Conservation (phyloP, 2,797 vertebrate genomes). For the Scarus forsteni region DNA sequence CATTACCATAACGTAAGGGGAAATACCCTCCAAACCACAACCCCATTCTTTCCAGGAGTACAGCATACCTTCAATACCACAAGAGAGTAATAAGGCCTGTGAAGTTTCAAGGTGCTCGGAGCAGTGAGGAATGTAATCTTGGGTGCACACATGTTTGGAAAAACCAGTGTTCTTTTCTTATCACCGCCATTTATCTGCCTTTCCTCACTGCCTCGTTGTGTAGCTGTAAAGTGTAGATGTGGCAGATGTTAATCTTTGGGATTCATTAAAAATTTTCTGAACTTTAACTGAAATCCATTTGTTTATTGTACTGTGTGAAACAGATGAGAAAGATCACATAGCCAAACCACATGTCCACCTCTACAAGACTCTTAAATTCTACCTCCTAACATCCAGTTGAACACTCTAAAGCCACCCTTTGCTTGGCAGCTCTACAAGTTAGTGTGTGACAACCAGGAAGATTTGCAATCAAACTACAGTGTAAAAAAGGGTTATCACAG, state of each 20-base stretch:
- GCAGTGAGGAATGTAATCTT: conserved; percentile 63
- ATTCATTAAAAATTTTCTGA: conserved; percentile 30
- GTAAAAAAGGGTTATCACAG: background rate
- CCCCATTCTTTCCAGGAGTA: conserved; percentile 61
- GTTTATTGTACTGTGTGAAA: conserved; percentile 20
- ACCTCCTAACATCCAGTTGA: conserved; percentile 10
- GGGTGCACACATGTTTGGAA: conserved; percentile 57
- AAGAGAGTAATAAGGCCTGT: conserved; percentile 49
- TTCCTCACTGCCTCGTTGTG: conserved; percentile 4
- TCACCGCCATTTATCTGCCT: conserved; percentile 41
- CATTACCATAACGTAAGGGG: conserved; percentile 65
- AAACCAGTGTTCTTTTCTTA: conserved; percentile 39
- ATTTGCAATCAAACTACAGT: background rate
- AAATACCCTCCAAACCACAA: conserved; percentile 78
- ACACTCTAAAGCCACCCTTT: conserved; percentile 32
- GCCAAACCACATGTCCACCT: conserved; percentile 15
- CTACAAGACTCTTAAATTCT: background rate
- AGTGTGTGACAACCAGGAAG: background rate
- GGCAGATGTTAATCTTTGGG: conserved; percentile 30
- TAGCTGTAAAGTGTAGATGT: conserved; percentile 33
- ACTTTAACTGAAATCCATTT: conserved; percentile 45
- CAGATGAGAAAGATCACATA: conserved; percentile 17
- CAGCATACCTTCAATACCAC: conserved; percentile 63
- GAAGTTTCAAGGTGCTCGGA: conserved; percentile 54
- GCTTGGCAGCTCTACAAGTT: background rate